These are phyloP conservation scores for Vollenhovia emeryi DNA, from an alignment of 1,140 invertebrate genomes.

Conservation along the genomic window DNA sequence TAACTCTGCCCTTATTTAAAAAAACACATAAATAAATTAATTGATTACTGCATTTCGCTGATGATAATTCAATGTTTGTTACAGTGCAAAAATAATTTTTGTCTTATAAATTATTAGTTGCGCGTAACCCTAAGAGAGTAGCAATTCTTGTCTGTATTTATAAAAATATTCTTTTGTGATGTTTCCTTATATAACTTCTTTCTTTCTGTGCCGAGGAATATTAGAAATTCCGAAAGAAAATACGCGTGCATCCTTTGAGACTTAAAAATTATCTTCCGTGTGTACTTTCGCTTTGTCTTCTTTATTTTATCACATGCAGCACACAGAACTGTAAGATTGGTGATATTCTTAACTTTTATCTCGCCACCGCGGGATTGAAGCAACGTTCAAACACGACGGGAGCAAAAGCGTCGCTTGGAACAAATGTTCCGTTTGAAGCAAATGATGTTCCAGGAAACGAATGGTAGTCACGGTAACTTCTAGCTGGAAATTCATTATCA, in stretches of 20 bases:
- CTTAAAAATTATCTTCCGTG: not conserved
- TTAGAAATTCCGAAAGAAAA: not conserved
- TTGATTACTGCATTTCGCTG: not conserved
- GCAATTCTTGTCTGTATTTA: not conserved
- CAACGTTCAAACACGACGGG: not conserved
- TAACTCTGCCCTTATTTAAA: not conserved
- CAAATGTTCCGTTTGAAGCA: slow-evolving; percentile 1
- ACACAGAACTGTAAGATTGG: not conserved
- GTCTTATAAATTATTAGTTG: not conserved
- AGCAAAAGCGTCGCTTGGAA: not conserved
- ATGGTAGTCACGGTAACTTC: not conserved
- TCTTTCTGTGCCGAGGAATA: not conserved
- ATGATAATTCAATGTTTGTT: not conserved
- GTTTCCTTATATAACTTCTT: not conserved
- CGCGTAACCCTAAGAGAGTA: not conserved
- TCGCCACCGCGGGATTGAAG: not conserved
- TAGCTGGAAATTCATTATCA: slow-evolving; percentile 7
- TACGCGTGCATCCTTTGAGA: not conserved
- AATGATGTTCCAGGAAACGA: slow-evolving; percentile 3
- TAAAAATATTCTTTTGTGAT: not conserved
- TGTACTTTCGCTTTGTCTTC: not conserved
- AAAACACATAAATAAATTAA: too few species aligned
- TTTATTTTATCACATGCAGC: not conserved
- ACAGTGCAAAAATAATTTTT: not conserved
- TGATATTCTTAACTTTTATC: not conserved